Conservation (phyloP, 2,797 vertebrate species). For the Bryconaethiops microstoma region DNA sequence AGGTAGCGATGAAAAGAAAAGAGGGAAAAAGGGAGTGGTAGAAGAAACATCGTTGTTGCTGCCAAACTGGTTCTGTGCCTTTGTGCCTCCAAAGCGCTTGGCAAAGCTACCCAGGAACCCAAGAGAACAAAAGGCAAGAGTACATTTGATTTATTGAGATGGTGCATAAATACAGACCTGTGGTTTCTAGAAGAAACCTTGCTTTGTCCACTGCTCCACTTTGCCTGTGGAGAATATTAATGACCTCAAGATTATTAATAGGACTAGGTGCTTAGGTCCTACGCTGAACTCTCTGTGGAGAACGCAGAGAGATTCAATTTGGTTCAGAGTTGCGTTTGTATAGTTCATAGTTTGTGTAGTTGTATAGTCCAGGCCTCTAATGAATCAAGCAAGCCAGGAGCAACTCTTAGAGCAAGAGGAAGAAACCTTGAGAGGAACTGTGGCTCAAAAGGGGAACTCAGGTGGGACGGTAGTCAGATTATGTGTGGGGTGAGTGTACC, state of each 20-base stretch:
- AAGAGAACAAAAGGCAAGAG: slow-evolving; percentile 4
- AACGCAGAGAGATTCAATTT: background rate
- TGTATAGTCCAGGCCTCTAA: too few species aligned
- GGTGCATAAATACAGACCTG: slow-evolving; percentile 9
- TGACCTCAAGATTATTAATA: slow-evolving; percentile 38
- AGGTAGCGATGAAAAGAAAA: background rate
- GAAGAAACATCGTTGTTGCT: background rate
- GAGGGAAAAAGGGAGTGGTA: background rate
- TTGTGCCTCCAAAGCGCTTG: background rate
- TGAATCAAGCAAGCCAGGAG: too few species aligned
- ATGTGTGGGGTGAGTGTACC: too few species aligned
- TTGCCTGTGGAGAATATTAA: slow-evolving; percentile 36
- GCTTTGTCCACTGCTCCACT: slow-evolving; percentile 24
- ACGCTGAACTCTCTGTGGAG: slow-evolving; percentile 11
- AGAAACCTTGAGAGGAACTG: too few species aligned
- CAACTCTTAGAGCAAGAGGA: too few species aligned
- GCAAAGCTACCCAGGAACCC: background rate
- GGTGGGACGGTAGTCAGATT: too few species aligned
- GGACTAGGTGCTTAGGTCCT: background rate
- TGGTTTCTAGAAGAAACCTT: slow-evolving; percentile 13
- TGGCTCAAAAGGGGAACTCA: too few species aligned
- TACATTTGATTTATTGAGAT: slow-evolving; percentile 43
- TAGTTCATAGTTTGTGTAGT: too few species aligned
- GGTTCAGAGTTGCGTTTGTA: too few species aligned
- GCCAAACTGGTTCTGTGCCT: background rate